These are phyloP conservation scores for Hippotragus niger DNA, from an alignment of 2,113 vertebrate genomes.

Conservation along the genomic window DNA sequence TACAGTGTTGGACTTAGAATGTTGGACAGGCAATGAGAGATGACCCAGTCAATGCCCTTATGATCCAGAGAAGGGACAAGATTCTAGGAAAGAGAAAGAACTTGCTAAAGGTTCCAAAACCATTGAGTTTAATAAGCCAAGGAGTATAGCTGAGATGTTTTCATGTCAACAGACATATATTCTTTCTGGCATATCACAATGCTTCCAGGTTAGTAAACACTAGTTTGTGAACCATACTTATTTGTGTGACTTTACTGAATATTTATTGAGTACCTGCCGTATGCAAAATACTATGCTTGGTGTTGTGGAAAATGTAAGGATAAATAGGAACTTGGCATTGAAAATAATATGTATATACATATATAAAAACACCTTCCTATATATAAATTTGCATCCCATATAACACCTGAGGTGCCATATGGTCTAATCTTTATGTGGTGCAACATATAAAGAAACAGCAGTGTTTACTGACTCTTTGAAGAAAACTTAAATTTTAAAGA, in stretches of 20 bases:
- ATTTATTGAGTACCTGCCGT: background rate
- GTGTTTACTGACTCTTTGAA: background rate
- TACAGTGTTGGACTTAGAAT: background rate
- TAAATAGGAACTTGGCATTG: slow-evolving; percentile 22
- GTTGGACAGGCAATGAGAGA: background rate
- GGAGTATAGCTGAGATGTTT: background rate
- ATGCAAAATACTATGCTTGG: background rate
- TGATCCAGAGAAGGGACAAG: background rate
- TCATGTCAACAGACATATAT: background rate
- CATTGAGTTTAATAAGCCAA: background rate
- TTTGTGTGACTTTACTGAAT: background rate
- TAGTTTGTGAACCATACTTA: background rate
- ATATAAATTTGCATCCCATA: background rate
- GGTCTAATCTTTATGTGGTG: background rate
- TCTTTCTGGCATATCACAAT: background rate
- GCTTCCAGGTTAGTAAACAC: slow-evolving; percentile 18
- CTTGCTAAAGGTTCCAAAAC: background rate
- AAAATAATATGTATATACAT: background rate
- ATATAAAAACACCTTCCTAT: background rate
- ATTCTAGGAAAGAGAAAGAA: background rate
- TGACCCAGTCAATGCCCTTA: background rate
- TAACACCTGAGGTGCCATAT: slow-evolving; percentile 35
- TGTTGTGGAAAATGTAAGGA: slow-evolving; percentile 28
- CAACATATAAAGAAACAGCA: slow-evolving; percentile 20
- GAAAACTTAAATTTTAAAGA: slow-evolving; percentile 5